Evolutionary conservation across 1,140 invertebrate species (phyloP).

Genomic region (Drosophila santomea): DNA sequence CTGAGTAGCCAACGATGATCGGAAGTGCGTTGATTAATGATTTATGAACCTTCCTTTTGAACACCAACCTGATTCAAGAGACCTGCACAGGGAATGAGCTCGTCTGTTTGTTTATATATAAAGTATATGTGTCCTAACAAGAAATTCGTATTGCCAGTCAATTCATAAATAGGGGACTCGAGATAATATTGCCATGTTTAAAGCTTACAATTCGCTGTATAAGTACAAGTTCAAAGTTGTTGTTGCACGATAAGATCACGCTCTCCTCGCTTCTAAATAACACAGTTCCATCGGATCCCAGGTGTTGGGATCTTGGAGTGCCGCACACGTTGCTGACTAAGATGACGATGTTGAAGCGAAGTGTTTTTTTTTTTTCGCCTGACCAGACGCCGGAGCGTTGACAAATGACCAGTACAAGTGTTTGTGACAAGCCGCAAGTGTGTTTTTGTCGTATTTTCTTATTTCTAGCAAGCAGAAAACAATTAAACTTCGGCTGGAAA

Average conservation of each 20-base stretch:
- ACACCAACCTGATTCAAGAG: slow-evolving; percentile 6
- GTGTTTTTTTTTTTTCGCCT: slow-evolving; percentile 18
- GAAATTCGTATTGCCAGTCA: too few relatives aligned
- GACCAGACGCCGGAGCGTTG: slow-evolving; percentile 60
- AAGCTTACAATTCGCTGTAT: slow-evolving; percentile 31
- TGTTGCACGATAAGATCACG: slow-evolving; percentile 58
- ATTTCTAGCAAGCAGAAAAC: slow-evolving; percentile 60
- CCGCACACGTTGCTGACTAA: slow-evolving; percentile 81
- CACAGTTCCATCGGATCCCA: slow-evolving; percentile 25
- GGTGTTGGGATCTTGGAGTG: slow-evolving; percentile 60
- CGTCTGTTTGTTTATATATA: too few relatives aligned
- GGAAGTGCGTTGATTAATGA: slow-evolving; percentile 78
- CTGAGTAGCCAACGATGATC: slow-evolving; percentile 62
- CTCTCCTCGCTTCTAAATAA: slow-evolving; percentile 1
- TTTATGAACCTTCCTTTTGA: slow-evolving; percentile 55
- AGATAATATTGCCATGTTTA: slow-evolving; percentile 4
- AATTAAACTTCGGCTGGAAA: slow-evolving; percentile 70
- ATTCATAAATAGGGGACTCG: too few relatives aligned
- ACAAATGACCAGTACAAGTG: slow-evolving; percentile 80
- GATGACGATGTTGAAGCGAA: slow-evolving; percentile 65
- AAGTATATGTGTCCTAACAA: not conserved
- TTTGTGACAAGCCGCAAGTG: slow-evolving; percentile 80
- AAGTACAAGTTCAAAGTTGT: slow-evolving; percentile 38
- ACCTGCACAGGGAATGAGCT: not conserved
- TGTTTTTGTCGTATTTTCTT: slow-evolving; percentile 63